Evolutionary conservation across 2,888 invertebrate species (phyloP).

Genomic region (Trachelus iudaicus): DNA sequence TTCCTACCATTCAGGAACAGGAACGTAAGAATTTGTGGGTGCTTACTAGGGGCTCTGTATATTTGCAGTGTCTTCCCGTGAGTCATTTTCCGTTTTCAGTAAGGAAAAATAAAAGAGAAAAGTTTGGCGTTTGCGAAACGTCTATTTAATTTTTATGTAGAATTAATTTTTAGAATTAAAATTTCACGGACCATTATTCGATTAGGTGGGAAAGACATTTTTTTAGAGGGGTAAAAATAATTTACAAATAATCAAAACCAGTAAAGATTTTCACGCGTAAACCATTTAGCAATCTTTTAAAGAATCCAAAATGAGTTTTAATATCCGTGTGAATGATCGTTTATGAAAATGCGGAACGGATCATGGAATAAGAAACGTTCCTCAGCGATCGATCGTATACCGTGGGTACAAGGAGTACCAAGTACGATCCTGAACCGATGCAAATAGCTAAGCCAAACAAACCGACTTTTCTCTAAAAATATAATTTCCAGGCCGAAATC

Average conservation of each 20-base stretch:
- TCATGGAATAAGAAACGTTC: not conserved
- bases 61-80: not conserved
- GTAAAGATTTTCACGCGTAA: not conserved
- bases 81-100: not conserved
- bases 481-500: slow-evolving; percentile 17
- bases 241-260: not conserved
- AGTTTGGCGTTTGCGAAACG: not conserved
- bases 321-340: not conserved
- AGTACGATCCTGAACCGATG: slow-evolving; percentile 38
- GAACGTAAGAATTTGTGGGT: not conserved
- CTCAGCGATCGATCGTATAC: not conserved
- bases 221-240: not conserved
- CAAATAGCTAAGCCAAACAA: slow-evolving; percentile 57
- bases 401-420: not conserved
- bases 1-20: slow-evolving; percentile 33
- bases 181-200: not conserved
- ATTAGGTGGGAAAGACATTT: not conserved
- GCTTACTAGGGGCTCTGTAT: not conserved
- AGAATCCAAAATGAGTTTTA: not conserved
- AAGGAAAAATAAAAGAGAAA: not conserved
- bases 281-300: not conserved
- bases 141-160: not conserved
- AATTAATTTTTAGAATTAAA: not conserved
- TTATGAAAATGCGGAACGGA: not conserved
- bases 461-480: slow-evolving; percentile 51